phyloP scores from a whole-genome alignment of 30 jellyfish, hydroid and myxozoan genomes.

The Turritopsis dohrnii region DNA sequence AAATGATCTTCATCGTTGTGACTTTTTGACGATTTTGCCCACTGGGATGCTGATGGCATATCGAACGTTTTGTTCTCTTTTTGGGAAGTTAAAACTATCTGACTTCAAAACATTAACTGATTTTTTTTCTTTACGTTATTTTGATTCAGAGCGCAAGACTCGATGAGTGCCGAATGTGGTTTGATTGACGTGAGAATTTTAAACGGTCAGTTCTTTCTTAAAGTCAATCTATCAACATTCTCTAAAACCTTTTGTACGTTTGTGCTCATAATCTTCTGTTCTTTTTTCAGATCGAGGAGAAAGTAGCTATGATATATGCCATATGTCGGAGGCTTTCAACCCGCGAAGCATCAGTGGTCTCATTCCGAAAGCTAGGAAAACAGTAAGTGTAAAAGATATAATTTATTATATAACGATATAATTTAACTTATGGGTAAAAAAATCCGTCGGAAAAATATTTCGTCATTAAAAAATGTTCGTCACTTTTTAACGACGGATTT shows the following conservation, averaged over 20 bases:
- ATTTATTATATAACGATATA: too few relatives aligned
- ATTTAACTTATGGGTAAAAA: too few relatives aligned
- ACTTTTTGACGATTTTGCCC: too few relatives aligned
- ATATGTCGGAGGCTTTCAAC: slow-evolving; percentile 38
- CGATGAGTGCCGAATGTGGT: slow-evolving; percentile 16
- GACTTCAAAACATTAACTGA: too few relatives aligned
- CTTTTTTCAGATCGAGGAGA: background rate
- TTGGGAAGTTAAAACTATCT: too few relatives aligned
- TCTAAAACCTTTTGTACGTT: background rate
- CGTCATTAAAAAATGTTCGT: too few relatives aligned
- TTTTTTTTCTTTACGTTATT: background rate
- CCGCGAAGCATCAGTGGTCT: slow-evolving; percentile 15
- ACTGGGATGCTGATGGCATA: too few relatives aligned
- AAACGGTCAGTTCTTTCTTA: background rate
- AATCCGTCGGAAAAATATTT: too few relatives aligned
- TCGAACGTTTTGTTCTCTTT: background rate
- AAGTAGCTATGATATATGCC: background rate
- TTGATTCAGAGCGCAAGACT: slow-evolving; percentile 21
- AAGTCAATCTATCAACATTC: background rate
- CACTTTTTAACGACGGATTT: too few relatives aligned
- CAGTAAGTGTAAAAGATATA: background rate
- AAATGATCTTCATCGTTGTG: too few relatives aligned
- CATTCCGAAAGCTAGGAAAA: slow-evolving; percentile 33
- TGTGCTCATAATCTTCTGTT: background rate
- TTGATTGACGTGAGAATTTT: background rate